Base-by-base conservation (phyloP, 2,113 vertebrate species). In the Anser cygnoides region DNA sequence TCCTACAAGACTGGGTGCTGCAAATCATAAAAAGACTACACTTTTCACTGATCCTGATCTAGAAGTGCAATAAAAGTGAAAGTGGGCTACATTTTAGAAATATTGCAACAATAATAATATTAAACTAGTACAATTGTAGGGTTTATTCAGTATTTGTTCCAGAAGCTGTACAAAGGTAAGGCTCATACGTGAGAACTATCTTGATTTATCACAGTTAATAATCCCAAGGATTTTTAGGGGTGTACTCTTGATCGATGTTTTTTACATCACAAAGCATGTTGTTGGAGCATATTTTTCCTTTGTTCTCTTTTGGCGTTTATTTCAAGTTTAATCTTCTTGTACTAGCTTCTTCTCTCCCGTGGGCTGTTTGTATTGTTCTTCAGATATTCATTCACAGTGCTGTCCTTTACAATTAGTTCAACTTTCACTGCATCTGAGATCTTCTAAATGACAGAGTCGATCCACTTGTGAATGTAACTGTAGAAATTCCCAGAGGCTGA, bases 141-240 rank as follows among this genome's bases (percentile, higher is more conserved):
- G 22, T 54, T 92, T 84, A 58, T 37, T 84, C n/a, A 54, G 20
- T 37, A 46, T 93, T 94, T 61, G 29, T 22, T 73, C 65, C 50
- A 55, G 44, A 67, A 89, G 23, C 7, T 43, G 10, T 89, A 14
- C 67, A 63, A 81, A 81, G 10, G 21, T 59, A 65, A 11, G 13
- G 46, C 16, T 83, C 8, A 26, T 49, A 73, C 66, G 91, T 82
- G 43, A 93, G 75, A 72, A 88, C 4, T 6, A 44, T 17, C 55
- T 80, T 94, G 68, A 63, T 87, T 85, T 90, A 92, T 88, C 57
- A 89, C 35, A 87, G n/a, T 14, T 92, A 95, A 93, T 62, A 87
- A 92, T 54, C 61, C 18, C 55, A 84, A 92, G 62, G 3, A 33
- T 35, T 91, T 79, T 89, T 61, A 62, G 39, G 33, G 2, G 6